phyloP scores from a whole-genome alignment of 2,797 vertebrate genomes.

The Sphenopsis melanotis region DNA sequence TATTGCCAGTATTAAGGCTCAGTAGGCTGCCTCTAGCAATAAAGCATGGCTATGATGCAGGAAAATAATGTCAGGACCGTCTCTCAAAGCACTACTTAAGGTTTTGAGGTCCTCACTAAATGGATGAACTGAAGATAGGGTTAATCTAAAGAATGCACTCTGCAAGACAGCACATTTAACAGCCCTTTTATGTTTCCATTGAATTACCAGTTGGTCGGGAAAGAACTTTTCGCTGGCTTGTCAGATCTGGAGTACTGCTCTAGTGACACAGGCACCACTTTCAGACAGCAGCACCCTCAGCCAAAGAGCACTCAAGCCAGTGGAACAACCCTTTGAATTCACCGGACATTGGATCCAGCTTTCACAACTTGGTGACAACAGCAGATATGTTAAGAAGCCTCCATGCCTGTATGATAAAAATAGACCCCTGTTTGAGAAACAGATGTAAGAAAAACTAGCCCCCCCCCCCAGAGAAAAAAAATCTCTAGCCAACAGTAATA shows the following conservation, averaged over 20 bases:
- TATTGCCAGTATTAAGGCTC: not conserved
- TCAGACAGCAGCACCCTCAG: not conserved
- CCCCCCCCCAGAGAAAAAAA: not conserved
- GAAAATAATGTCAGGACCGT: not conserved
- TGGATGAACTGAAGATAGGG: not conserved
- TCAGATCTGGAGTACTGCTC: not conserved
- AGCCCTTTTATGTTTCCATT: not conserved
- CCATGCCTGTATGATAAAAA: not conserved
- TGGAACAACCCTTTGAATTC: not conserved
- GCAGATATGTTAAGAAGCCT: not conserved
- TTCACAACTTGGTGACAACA: not conserved
- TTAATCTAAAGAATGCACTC: not conserved
- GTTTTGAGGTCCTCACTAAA: not conserved
- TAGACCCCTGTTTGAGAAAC: not conserved
- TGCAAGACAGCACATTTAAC: not conserved
- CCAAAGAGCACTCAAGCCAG: not conserved
- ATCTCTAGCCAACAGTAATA: not conserved
- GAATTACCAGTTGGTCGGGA: not conserved
- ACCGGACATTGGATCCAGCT: not conserved
- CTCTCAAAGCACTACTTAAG: not conserved
- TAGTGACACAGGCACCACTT: not conserved
- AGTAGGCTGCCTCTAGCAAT: not conserved
- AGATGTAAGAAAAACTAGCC: not conserved
- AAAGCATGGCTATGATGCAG: not conserved
- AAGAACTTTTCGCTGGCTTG: conserved; percentile 5